These are phyloP conservation scores for Drosophila paramelanica DNA, from an alignment of 2,888 invertebrate species.

Conservation along the genomic window DNA sequence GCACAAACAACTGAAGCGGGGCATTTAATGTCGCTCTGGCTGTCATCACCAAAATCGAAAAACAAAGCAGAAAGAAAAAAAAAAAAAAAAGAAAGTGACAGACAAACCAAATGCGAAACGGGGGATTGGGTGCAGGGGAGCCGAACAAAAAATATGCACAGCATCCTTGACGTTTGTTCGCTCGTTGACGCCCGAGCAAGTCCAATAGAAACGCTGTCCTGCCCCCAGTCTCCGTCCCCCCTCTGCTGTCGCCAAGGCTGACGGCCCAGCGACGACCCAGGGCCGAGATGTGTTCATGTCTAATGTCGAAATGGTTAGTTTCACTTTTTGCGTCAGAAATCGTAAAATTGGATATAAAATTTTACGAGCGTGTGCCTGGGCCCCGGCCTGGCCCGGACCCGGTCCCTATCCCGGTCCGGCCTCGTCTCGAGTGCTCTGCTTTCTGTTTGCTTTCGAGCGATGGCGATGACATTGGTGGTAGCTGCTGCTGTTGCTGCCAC, in stretches of 20 bases:
- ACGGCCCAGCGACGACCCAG: slow-evolving; percentile 29
- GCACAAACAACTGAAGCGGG: slow-evolving; percentile 79
- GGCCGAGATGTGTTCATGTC: slow-evolving; percentile 79
- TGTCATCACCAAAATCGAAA: slow-evolving; percentile 79
- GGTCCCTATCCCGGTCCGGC: not conserved
- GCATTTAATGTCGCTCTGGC: slow-evolving; percentile 79
- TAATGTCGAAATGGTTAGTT: slow-evolving; percentile 80
- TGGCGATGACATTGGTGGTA: slow-evolving; percentile 50
- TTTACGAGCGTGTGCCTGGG: slow-evolving; percentile 75
- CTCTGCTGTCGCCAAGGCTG: slow-evolving; percentile 33
- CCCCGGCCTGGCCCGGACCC: not conserved
- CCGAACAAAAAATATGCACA: slow-evolving; percentile 63
- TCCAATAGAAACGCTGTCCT: slow-evolving; percentile 32
- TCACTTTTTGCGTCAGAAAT: slow-evolving; percentile 81
- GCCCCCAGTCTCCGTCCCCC: not conserved
- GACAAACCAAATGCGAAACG: slow-evolving; percentile 17
- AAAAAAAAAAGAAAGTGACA: slow-evolving; percentile 33
- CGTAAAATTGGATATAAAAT: slow-evolving; percentile 81
- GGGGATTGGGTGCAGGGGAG: not conserved
- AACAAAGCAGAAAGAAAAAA: slow-evolving; percentile 58
- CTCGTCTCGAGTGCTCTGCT: slow-evolving; percentile 64
- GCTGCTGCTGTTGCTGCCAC: slow-evolving; percentile 44
- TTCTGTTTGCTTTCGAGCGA: slow-evolving; percentile 61
- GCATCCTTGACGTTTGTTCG: slow-evolving; percentile 81
- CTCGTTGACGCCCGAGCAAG: slow-evolving; percentile 73